Evolutionary conservation across 2,888 invertebrate species (phyloP), one percentile per base, ranked within the genome.

Genomic region (Idaea aversata): DNA sequence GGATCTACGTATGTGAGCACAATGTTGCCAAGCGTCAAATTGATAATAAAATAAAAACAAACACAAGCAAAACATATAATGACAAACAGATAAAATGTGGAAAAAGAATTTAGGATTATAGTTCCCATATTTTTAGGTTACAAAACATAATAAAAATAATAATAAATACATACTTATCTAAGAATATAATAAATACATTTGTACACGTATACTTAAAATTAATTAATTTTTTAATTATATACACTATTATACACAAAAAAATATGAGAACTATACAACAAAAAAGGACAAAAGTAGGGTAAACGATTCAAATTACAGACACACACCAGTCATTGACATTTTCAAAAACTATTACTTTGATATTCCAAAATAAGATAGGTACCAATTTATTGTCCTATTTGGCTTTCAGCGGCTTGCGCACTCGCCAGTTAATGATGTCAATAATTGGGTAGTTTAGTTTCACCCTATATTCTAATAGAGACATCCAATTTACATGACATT

Each of bases 21-120:
- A 93, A 92, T 93, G 93, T 93, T 93, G 93, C 93, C 93, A 93
- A 92, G 91, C 93, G 84, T 90, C 92, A 88, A 92, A 92, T 92
- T 93, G 92, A 93, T 92, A 92, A 92, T 91, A 91, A 91, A 88
- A 87, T 78, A 78, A 87, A 85, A 87, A 90, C 88, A 90, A 88
- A 90, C 90, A 91, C 89, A 92, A 90, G 91, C 92, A 92, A 47
- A 47, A 47, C 87, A 89, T 63, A 61, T 59, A 61, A 67, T 59
- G 57, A 67, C 69, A 67, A 65, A 72, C 70, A 73, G 70, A 68
- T 62, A 67, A 59, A 63, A 67, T 65, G 57, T 58, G 62, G 62
- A 67, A 62, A 63, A 62, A 65, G 59, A 57, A 35, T 61, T 62
- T 66, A 67, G 72, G 67, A 69, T 70, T 66, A 72, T 70, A 77